These are phyloP conservation scores for Zaprionus vittiger DNA, from an alignment of 1,140 invertebrate genomes.

Conservation along the genomic window DNA sequence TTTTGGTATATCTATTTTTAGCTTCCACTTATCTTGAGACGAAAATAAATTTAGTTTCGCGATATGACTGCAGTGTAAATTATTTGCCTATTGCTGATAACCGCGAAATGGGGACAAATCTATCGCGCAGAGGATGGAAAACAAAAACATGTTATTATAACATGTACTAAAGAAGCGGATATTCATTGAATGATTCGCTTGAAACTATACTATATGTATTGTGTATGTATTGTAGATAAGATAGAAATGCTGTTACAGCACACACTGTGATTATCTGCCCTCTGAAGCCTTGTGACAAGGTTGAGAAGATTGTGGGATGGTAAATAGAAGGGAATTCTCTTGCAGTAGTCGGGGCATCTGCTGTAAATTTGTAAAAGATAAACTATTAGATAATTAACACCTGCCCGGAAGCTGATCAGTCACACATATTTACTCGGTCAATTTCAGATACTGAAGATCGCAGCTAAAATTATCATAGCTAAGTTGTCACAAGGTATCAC, in stretches of 20 bases:
- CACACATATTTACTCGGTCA: background rate
- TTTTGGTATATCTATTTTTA: constrained; percentile 17
- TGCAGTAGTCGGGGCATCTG: background rate
- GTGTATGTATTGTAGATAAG: background rate
- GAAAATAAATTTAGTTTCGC: constrained; percentile 32
- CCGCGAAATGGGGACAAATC: constrained; percentile 21
- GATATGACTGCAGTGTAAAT: constrained; percentile 13
- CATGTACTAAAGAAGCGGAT: background rate
- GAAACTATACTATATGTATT: constrained; percentile 1
- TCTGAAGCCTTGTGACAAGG: constrained; percentile 3
- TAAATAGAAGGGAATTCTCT: background rate
- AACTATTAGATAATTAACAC: constrained; percentile 37
- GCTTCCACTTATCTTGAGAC: constrained; percentile 9
- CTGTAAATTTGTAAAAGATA: constrained; percentile 1
- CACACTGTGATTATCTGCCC: background rate
- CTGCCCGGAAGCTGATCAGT: constrained; percentile 18
- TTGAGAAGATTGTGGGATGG: background rate
- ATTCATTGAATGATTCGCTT: background rate
- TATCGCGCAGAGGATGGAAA: background rate
- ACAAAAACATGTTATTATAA: background rate
- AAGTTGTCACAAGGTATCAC: constrained; percentile 16
- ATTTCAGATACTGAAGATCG: background rate
- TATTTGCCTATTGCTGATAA: constrained; percentile 26
- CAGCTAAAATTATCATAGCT: background rate
- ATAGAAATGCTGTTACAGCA: background rate